These are phyloP conservation scores for Pomatorhinus ruficollis DNA, from an alignment of 2,113 vertebrate species.

Conservation along the genomic window DNA sequence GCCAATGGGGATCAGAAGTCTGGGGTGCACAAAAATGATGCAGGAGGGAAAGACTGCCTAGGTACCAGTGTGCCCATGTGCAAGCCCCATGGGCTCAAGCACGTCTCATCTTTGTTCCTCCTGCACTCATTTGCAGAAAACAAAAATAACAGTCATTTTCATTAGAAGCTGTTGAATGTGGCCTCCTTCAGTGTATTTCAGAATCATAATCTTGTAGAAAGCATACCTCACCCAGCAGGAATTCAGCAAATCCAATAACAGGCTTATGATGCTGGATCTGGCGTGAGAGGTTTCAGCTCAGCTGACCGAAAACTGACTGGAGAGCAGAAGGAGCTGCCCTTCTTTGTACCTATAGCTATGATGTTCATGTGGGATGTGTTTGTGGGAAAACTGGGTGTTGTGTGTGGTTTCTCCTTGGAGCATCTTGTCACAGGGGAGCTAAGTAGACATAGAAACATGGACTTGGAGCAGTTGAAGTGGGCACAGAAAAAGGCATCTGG, in stretches of 20 bases:
- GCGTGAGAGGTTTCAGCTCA: neutral
- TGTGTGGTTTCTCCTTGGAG: neutral
- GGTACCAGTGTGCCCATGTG: neutral
- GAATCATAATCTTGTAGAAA: neutral
- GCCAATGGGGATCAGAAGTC: neutral
- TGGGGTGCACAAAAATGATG: neutral
- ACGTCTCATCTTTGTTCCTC: neutral
- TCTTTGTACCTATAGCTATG: neutral
- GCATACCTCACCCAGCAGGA: neutral
- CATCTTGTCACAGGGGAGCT: neutral
- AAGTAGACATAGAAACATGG: neutral
- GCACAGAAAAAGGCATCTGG: neutral
- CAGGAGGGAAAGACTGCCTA: neutral
- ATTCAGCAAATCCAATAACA: neutral
- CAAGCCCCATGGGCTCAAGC: neutral
- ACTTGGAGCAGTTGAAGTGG: neutral
- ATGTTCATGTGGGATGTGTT: neutral
- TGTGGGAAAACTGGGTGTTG: neutral
- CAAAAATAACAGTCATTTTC: neutral
- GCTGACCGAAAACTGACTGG: neutral
- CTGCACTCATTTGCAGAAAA: neutral
- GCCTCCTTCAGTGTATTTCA: neutral
- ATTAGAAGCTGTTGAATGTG: neutral
- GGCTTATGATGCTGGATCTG: neutral
- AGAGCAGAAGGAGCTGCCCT: neutral